A percentile compares a stretch with the other conserved stretches of the same genome.
Evolutionary conservation across 2,113 vertebrate genomes (phyloP).

Genomic region (Rhabdornis inornatus): DNA sequence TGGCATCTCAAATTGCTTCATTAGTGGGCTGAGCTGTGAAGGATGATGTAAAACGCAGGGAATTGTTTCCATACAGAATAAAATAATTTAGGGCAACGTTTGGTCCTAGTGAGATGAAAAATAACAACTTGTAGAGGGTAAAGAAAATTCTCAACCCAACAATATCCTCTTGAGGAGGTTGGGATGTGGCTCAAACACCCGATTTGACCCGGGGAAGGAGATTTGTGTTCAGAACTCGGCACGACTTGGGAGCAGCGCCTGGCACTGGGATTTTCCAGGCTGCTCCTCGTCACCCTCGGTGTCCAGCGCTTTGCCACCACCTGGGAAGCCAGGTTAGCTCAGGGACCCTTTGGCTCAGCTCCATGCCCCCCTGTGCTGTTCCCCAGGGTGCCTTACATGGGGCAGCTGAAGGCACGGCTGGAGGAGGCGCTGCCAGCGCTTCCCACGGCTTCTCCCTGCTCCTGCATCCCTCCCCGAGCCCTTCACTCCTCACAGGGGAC

Average conservation of each 20-base stretch:
- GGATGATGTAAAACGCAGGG: accelerated
- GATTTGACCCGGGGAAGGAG: background rate
- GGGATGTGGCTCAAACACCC: background rate
- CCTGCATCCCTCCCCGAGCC: background rate
- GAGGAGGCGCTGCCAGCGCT: background rate
- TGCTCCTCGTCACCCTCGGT: background rate
- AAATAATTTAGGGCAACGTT: background rate
- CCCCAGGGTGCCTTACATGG: constrained; percentile 43
- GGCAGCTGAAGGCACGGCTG: background rate
- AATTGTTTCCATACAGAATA: background rate
- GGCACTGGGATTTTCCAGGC: background rate
- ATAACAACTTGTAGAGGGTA: background rate
- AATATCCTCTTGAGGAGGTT: background rate
- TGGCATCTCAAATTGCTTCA: background rate
- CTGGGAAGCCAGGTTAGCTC: constrained; percentile 50
- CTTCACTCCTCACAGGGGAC: background rate
- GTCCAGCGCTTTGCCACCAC: background rate
- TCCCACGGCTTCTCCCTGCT: background rate
- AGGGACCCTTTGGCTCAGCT: constrained; percentile 50
- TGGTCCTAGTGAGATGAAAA: background rate
- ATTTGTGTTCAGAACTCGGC: background rate
- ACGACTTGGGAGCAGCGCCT: accelerated
- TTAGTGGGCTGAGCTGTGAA: background rate
- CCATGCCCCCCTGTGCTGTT: background rate
- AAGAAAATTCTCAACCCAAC: background rate